Evolutionary conservation across 2,888 invertebrate species (phyloP).

Genomic region (Xestia rhomboidea): DNA sequence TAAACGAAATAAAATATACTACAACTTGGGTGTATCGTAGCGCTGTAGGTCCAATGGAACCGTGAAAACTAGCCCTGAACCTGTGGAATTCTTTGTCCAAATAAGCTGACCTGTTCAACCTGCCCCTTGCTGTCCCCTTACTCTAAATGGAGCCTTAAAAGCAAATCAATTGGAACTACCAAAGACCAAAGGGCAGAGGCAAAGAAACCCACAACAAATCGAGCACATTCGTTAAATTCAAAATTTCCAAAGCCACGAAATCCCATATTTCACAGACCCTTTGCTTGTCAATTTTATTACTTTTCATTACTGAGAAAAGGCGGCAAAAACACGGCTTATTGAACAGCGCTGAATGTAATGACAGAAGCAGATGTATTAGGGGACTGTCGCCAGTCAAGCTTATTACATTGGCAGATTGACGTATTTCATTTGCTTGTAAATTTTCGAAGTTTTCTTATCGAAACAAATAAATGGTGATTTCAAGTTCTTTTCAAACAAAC

Average conservation of each 20-base stretch:
- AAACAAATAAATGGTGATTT: neutral
- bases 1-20: neutral
- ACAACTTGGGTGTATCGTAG: neutral
- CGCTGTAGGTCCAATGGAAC: neutral
- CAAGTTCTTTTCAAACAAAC: neutral
- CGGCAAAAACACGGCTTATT: constrained; percentile 21
- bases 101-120: neutral
- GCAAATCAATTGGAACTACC: neutral
- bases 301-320: constrained; percentile 27
- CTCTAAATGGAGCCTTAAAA: neutral
- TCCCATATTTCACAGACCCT: constrained; percentile 18
- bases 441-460: neutral
- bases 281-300: constrained; percentile 44
- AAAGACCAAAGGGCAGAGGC: neutral
- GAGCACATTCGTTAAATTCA: neutral
- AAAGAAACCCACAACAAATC: neutral
- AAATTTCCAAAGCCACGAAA: neutral
- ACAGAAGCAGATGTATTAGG: constrained; percentile 15
- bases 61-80: neutral
- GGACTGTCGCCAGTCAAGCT: constrained; percentile 7
- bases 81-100: neutral
- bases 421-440: constrained; percentile 6
- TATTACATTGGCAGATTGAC: constrained; percentile 24
- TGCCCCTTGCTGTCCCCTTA: neutral
- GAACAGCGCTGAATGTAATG: constrained; percentile 10